Conservation (phyloP, 2,113 vertebrate species). For the Rhinoderma darwinii region DNA sequence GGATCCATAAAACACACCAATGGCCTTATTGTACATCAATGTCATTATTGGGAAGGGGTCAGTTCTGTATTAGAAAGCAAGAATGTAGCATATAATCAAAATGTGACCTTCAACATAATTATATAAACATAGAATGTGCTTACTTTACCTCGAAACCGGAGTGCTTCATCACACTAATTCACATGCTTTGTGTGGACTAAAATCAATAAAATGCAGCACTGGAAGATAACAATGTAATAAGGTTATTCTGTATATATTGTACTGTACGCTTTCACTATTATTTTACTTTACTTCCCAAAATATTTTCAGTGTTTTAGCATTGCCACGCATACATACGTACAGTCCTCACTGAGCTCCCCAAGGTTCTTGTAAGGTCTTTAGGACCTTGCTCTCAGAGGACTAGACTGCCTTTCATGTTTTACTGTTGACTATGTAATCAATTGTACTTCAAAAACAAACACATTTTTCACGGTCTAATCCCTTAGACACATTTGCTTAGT, state of each 20-base stretch:
- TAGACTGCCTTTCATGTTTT: constrained; percentile 53
- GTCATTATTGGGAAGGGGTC: constrained; percentile 26
- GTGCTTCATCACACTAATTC: constrained; percentile 75
- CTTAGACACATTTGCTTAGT: constrained; percentile 54
- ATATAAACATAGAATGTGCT: constrained; percentile 76
- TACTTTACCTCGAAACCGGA: constrained; percentile 75
- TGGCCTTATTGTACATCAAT: not conserved
- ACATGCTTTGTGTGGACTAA: constrained; percentile 76
- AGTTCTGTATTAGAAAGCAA: constrained; percentile 64
- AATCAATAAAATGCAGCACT: constrained; percentile 74
- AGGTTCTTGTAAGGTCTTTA: constrained; percentile 41
- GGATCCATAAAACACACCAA: not conserved
- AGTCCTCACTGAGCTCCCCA: not conserved
- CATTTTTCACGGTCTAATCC: constrained; percentile 58
- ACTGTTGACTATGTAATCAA: constrained; percentile 58
- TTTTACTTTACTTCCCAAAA: not conserved
- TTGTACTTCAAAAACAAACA: constrained; percentile 59
- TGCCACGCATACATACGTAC: not conserved
- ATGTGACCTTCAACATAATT: constrained; percentile 73
- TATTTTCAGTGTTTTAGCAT: constrained; percentile 9
- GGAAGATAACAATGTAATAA: constrained; percentile 76
- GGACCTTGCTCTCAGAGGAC: constrained; percentile 46
- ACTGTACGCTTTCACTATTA: not conserved
- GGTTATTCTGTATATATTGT: constrained; percentile 53
- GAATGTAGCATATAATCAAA: constrained; percentile 75